Evolutionary conservation across 92 coral and sea anemone genomes (phyloP).

Genomic region (Muricea muricata): DNA sequence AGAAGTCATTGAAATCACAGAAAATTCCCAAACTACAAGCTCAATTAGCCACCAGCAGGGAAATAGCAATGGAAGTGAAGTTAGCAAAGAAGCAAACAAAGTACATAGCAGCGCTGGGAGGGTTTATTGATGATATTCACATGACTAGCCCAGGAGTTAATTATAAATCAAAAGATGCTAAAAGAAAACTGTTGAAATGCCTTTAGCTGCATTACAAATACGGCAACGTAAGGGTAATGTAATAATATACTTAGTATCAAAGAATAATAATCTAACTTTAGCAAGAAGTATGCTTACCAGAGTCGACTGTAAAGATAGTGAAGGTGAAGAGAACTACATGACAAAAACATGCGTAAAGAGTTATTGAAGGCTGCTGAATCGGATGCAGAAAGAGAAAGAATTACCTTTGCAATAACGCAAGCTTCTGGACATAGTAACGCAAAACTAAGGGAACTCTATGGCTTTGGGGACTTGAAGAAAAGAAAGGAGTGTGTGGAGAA

Average conservation of each 20-base stretch:
- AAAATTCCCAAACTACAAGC: not conserved
- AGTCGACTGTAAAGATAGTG: not conserved
- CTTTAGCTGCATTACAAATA: conserved; percentile 34
- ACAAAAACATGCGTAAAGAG: conserved; percentile 23
- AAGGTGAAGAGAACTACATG: not conserved
- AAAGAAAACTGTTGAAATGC: conserved; percentile 33
- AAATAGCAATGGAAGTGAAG: not conserved
- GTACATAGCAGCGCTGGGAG: not conserved
- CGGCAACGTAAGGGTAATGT: not conserved
- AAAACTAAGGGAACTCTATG: conserved; percentile 49
- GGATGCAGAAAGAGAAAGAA: conserved; percentile 55
- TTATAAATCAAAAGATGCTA: not conserved
- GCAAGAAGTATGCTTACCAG: not conserved
- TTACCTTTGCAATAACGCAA: conserved; percentile 50
- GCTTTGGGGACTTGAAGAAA: conserved; percentile 17
- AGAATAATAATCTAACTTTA: conserved; percentile 13
- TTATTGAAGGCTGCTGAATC: conserved; percentile 51
- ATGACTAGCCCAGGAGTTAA: conserved; percentile 31
- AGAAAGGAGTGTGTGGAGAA: conserved; percentile 4
- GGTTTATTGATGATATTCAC: not conserved
- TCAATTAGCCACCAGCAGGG: not conserved
- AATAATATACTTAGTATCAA: conserved; percentile 26
- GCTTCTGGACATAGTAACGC: conserved; percentile 51
- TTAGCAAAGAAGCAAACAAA: not conserved
- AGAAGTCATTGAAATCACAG: not conserved